Evolutionary conservation across 2,113 vertebrate species (phyloP).

Genomic region (Gobiocypris rarus): DNA sequence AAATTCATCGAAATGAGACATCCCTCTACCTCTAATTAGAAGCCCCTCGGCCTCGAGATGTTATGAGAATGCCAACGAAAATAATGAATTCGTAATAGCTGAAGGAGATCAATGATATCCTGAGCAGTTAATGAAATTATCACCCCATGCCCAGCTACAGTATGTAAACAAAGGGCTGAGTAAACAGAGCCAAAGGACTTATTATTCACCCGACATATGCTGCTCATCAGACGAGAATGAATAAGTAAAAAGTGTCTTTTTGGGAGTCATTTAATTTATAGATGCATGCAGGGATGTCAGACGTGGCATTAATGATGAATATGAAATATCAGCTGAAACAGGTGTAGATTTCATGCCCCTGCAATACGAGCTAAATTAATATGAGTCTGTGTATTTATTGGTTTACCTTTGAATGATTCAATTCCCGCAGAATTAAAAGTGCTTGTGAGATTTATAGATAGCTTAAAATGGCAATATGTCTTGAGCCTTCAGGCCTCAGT

Average conservation of each 20-base stretch:
- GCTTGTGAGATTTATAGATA: slow-evolving; percentile 13
- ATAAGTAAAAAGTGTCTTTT: slow-evolving; percentile 14
- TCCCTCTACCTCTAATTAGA: slow-evolving; percentile 49
- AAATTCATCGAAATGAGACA: slow-evolving; percentile 42
- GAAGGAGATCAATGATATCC: slow-evolving; percentile 50
- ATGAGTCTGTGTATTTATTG: slow-evolving; percentile 25
- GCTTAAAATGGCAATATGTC: slow-evolving; percentile 29
- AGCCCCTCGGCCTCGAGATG: slow-evolving; percentile 26
- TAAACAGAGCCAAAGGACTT: slow-evolving; percentile 31
- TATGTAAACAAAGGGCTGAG: slow-evolving; percentile 39
- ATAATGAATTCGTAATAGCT: slow-evolving; percentile 46
- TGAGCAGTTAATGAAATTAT: slow-evolving; percentile 50
- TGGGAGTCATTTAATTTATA: slow-evolving; percentile 14
- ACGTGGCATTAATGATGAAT: slow-evolving; percentile 2
- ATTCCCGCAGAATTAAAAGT: slow-evolving; percentile 30
- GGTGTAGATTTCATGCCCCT: not conserved
- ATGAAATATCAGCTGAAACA: slow-evolving; percentile 15
- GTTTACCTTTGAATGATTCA: slow-evolving; percentile 20
- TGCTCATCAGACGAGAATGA: not conserved
- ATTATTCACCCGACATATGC: slow-evolving; percentile 33
- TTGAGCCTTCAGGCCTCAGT: slow-evolving; percentile 5
- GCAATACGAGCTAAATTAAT: slow-evolving; percentile 22
- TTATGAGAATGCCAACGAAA: slow-evolving; percentile 34
- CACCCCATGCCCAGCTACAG: slow-evolving; percentile 30
- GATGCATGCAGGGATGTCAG: slow-evolving; percentile 11